These are phyloP conservation scores for Vanacampus margaritifer DNA, from an alignment of 2,113 vertebrate genomes.

Conservation along the genomic window DNA sequence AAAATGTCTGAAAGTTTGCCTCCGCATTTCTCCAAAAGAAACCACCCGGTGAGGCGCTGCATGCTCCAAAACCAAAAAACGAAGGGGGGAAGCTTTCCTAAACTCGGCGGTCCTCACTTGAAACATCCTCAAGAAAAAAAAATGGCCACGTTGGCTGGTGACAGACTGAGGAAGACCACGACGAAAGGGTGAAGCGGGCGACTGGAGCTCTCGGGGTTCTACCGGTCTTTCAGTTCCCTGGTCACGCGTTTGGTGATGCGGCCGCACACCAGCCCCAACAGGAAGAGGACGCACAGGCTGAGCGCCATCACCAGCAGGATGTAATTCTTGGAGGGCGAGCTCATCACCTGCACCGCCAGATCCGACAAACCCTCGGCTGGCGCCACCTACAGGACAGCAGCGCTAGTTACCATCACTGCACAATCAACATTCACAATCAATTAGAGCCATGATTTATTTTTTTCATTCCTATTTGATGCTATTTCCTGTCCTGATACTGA, in stretches of 20 bases:
- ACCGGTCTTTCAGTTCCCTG: conserved; percentile 96
- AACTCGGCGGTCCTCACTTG: conserved; percentile 24
- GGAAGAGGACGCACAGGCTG: conserved; percentile 89
- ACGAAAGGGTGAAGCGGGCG: background rate
- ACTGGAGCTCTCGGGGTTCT: conserved; percentile 69
- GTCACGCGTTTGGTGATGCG: conserved; percentile 95
- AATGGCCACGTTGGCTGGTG: conserved; percentile 39
- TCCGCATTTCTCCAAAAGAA: conserved; percentile 1
- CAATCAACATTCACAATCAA: too few relatives aligned
- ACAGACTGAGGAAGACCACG: conserved; percentile 12
- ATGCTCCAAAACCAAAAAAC: conserved; percentile 24
- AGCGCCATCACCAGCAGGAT: conserved; percentile 84
- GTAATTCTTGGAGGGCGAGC: conserved; percentile 94
- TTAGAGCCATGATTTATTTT: too few relatives aligned
- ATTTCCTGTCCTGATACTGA: too few relatives aligned
- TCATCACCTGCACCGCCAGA: conserved; percentile 92
- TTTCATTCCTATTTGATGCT: background rate
- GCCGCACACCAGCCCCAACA: conserved; percentile 92
- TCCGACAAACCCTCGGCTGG: conserved; percentile 95
- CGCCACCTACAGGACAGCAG: conserved; percentile 81
- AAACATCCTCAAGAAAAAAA: background rate
- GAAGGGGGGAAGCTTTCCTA: background rate
- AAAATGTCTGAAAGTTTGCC: conserved; percentile 15
- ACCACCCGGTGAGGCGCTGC: conserved; percentile 13
- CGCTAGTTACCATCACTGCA: too few relatives aligned